Conservation (phyloP, 2,888 invertebrate species). For the Mesorhabditis spiculigera region DNA sequence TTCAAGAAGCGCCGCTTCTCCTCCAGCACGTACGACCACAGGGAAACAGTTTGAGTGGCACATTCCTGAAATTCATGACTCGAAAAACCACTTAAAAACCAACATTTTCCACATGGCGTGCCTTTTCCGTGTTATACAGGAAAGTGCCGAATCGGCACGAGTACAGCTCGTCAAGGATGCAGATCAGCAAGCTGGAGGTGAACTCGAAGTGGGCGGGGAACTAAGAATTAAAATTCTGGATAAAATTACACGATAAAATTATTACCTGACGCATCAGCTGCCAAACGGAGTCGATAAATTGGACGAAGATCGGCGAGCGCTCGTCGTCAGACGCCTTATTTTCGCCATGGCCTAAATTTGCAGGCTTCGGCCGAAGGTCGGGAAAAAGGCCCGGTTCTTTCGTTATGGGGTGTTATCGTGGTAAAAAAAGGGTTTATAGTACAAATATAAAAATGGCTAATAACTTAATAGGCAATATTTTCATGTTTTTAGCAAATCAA, state of each 20-base stretch:
- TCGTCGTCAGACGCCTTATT: constrained; percentile 95
- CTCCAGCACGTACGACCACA: constrained; percentile 93
- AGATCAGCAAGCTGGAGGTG: constrained; percentile 88
- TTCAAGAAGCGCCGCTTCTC: constrained; percentile 79
- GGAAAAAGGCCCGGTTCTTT: too few species aligned
- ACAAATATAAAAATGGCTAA: too few species aligned
- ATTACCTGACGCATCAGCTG: constrained; percentile 71
- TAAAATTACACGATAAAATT: background rate
- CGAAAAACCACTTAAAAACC: constrained; percentile 26
- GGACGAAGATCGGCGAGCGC: constrained; percentile 93
- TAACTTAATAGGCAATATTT: too few species aligned
- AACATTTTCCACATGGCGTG: constrained; percentile 66
- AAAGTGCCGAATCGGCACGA: constrained; percentile 97
- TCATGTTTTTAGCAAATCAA: too few species aligned
- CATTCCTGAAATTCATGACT: constrained; percentile 61
- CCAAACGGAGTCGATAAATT: constrained; percentile 98
- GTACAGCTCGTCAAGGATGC: constrained; percentile 91
- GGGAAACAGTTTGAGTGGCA: constrained; percentile 81
- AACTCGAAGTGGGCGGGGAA: constrained; percentile 97
- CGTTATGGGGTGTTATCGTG: too few species aligned
- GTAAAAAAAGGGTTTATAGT: too few species aligned
- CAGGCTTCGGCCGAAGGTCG: too few species aligned
- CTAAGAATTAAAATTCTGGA: constrained; percentile 67
- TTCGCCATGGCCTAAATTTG: constrained; percentile 97
- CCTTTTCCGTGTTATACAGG: constrained; percentile 78